Percentiles rank a stretch among this genome's conserved stretches.
phyloP scores from a whole-genome alignment of 2,797 vertebrate genomes.

The Muraenolepis orangiensis region DNA sequence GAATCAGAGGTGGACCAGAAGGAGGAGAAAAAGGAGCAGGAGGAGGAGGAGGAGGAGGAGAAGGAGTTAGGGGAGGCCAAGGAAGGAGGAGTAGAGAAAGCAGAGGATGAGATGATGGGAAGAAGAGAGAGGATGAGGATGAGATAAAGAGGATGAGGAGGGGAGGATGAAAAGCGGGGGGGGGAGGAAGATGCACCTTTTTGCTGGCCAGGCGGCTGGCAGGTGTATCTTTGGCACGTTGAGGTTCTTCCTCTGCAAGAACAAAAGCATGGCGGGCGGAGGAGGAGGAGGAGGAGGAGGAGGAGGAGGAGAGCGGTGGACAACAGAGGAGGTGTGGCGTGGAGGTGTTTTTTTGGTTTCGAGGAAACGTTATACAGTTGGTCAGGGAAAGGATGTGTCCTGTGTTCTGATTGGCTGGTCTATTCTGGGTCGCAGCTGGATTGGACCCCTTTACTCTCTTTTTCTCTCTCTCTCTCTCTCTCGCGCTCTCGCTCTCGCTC shows the following conservation, averaged over 20 bases:
- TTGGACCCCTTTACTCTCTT: background rate
- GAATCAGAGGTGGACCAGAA: conserved; percentile 49
- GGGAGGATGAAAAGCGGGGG: conserved; percentile 63
- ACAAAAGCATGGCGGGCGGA: background rate
- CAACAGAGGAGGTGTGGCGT: background rate
- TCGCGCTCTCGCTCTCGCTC: no score
- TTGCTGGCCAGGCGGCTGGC: background rate
- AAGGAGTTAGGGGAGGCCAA: conserved; percentile 21
- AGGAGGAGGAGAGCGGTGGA: no score
- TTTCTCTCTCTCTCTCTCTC: background rate
- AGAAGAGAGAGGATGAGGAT: conserved; percentile 37
- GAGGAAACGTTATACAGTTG: background rate
- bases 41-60: conserved; percentile 30
- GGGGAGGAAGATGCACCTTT: conserved; percentile 32
- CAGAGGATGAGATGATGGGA: conserved; percentile 37
- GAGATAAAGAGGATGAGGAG: conserved; percentile 76
- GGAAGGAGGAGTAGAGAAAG: conserved; percentile 53
- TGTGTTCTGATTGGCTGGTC: background rate
- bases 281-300: background rate
- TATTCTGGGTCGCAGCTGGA: background rate
- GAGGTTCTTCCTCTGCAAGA: background rate
- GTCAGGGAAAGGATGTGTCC: background rate
- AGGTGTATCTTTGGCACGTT: background rate
- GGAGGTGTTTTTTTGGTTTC: background rate
- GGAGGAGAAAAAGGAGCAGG: conserved; percentile 16